phyloP scores from a whole-genome alignment of 2,113 vertebrate species.

The human (Homo sapiens) region GRCh38 chr2:9633001-9633500 shows the following conservation, averaged over 20 bases:
- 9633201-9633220: neutral
- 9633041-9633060: neutral
- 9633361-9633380: neutral
- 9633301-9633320: neutral
- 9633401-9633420: neutral
- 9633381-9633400: too few species aligned
- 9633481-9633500: neutral
- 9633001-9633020: neutral
- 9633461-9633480: neutral
- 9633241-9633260: neutral
- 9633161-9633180: neutral
- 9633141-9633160: neutral
- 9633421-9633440: neutral
- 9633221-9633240: neutral
- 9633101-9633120: neutral
- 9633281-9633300: neutral
- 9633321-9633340: neutral
- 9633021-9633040: neutral
- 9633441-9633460: neutral
- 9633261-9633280: neutral
- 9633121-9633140: neutral
- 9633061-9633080: neutral
- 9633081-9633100: neutral
- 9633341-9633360: neutral
- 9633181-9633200: neutral